Evolutionary conservation across 1,140 invertebrate species (phyloP).

Genomic region (Aphis craccivora): DNA sequence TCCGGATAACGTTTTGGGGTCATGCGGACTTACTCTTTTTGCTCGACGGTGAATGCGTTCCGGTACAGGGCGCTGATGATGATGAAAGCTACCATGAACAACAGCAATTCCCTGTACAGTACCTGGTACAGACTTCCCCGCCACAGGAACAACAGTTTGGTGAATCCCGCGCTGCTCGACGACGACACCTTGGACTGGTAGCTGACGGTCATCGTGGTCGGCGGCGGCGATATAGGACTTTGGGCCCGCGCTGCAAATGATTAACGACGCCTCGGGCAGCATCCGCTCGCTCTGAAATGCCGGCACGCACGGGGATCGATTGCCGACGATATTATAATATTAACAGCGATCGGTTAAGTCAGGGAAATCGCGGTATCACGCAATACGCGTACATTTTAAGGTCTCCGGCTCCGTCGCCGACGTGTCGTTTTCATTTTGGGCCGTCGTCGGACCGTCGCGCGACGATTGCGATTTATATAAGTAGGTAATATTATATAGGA

Average conservation of each 20-base stretch:
- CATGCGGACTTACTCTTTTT: constrained; percentile 68
- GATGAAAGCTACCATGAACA: constrained; percentile 71
- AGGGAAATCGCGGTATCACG: neutral
- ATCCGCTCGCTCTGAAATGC: neutral
- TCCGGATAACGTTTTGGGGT: neutral
- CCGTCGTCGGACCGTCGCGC: no score
- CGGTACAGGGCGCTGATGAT: constrained; percentile 73
- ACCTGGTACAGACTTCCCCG: constrained; percentile 79
- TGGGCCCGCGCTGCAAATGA: neutral
- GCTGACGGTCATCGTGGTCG: constrained; percentile 73
- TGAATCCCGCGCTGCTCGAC: constrained; percentile 75
- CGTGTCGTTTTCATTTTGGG: neutral
- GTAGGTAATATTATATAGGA: no score
- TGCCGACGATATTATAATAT: no score
- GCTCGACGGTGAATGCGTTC: constrained; percentile 67
- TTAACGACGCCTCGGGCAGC: neutral
- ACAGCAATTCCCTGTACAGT: constrained; percentile 74
- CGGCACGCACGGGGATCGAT: no score
- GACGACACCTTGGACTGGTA: constrained; percentile 79
- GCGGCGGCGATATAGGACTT: neutral
- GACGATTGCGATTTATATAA: neutral
- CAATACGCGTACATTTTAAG: no score
- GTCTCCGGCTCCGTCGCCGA: neutral
- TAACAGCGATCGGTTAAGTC: neutral
- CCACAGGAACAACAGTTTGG: constrained; percentile 77